Base-by-base conservation (phyloP, 2,888 invertebrate species). In the Pherbina coryleti region DNA sequence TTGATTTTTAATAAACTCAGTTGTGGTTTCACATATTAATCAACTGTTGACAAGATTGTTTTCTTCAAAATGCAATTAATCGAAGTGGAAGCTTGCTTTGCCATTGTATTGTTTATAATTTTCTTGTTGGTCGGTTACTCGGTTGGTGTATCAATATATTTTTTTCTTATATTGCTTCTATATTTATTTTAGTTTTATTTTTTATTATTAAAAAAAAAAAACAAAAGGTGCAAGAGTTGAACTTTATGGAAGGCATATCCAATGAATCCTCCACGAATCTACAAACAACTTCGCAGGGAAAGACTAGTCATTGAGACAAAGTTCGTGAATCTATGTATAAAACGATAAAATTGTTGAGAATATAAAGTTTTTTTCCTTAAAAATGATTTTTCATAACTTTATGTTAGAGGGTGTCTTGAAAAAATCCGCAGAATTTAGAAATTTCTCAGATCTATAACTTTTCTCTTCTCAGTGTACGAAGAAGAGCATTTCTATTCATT, bases 51-150 rank as follows among this genome's bases (percentile, higher is more conserved):
- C 44, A 44, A 37, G 8, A 37, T 5, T 37, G 37, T 37, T 37
- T 60, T 5, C 11, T 25, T 8, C 0, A 0, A 22, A 62, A 62
- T 62, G 31, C 62, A 62, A 28, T 14, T 14, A 31, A 28, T 64
- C n/a, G 64, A 64, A 31, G n/a, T 25, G 28, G 64, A 28, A 31
- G 64, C 64, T 3, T 25, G 19, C 8, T 14, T 28, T 3, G 64
- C n/a, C 3, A 3, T 64, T 31, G 31, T 64, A 9, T 28, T 31
- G 17, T 31, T 64, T n/a, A 31, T 64, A 5, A 17, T 64, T 17
- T 64, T 64, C n/a, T n/a, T 64, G 1, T 31, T 64, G 17, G n/a
- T 64, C 34, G 64, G 64, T 31, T 31, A 64, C 17, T 64, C 64
- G 64, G 64, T 64, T 31, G 4, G 64, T 64, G 34, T 8, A 28